A percentile compares a stretch with the other conserved stretches of the same genome.
Evolutionary conservation across 2,888 invertebrate genomes (phyloP).

Genomic region (Zootermopsis nevadensis): DNA sequence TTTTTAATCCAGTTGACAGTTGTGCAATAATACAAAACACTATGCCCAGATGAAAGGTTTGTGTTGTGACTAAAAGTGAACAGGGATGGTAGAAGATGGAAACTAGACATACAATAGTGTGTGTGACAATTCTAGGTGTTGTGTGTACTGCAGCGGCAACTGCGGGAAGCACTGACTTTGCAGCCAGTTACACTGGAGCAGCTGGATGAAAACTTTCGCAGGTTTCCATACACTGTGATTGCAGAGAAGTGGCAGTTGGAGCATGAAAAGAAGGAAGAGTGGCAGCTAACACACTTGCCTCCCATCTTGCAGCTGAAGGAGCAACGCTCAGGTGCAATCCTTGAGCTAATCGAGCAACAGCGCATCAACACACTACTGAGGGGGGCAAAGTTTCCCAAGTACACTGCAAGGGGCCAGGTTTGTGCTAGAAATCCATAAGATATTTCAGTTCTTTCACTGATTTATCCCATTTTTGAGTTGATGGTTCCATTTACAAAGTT

Average conservation of each 20-base stretch:
- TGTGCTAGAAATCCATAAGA: too few species aligned
- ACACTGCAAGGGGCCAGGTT: slow-evolving; percentile 44
- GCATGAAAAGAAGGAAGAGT: slow-evolving; percentile 40
- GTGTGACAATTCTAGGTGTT: slow-evolving; percentile 42
- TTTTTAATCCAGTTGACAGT: too few species aligned
- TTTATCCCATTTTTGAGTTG: too few species aligned
- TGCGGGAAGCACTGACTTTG: slow-evolving; percentile 35
- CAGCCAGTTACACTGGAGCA: slow-evolving; percentile 41
- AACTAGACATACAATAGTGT: neutral
- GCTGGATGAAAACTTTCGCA: slow-evolving; percentile 40
- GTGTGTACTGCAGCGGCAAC: slow-evolving; percentile 48
- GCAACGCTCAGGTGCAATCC: neutral
- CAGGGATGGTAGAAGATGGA: too few species aligned
- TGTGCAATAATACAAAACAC: too few species aligned
- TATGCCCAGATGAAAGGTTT: too few species aligned
- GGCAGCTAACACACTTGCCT: slow-evolving; percentile 39
- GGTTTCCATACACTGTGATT: slow-evolving; percentile 40
- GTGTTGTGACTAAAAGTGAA: too few species aligned
- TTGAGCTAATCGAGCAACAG: slow-evolving; percentile 45
- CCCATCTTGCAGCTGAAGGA: slow-evolving; percentile 45
- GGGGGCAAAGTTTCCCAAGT: slow-evolving; percentile 47
- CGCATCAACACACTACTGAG: slow-evolving; percentile 40
- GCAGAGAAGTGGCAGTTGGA: slow-evolving; percentile 46
- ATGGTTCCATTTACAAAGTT: too few species aligned
- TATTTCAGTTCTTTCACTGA: too few species aligned